A percentile compares a stretch with the other conserved stretches of the same genome.
These are phyloP conservation scores for Silurus glanis DNA, from an alignment of 2,113 vertebrate genomes.

Conservation along the genomic window DNA sequence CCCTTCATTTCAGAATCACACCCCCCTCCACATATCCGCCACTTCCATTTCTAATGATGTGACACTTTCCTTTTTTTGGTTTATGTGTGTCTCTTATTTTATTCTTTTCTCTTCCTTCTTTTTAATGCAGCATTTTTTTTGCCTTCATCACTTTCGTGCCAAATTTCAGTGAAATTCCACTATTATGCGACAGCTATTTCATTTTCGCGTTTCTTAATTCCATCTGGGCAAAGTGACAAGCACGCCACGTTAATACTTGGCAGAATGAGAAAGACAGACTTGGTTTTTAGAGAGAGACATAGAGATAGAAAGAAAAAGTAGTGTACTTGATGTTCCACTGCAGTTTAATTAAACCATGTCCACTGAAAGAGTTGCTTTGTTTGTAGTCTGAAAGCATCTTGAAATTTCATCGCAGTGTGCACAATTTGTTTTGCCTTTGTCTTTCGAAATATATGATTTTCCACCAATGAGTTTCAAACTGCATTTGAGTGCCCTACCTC, in stretches of 20 bases:
- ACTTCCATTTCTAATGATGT: slow-evolving; percentile 51
- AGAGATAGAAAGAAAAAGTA: background rate
- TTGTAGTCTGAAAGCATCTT: slow-evolving; percentile 22
- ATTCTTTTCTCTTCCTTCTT: slow-evolving; percentile 4
- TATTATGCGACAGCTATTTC: slow-evolving; percentile 45
- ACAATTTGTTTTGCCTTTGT: background rate
- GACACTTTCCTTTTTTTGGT: slow-evolving; percentile 40
- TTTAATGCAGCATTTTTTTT: slow-evolving; percentile 22
- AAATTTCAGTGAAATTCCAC: slow-evolving; percentile 40
- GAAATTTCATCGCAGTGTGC: slow-evolving; percentile 1
- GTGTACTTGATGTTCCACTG: slow-evolving; percentile 17
- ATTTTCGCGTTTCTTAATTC: slow-evolving; percentile 43
- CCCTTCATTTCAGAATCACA: slow-evolving; percentile 18
- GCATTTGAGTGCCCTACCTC: slow-evolving; percentile 4
- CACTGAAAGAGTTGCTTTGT: slow-evolving; percentile 25
- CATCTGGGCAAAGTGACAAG: slow-evolving; percentile 47
- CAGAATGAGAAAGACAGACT: slow-evolving; percentile 21
- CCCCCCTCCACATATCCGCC: slow-evolving; percentile 33
- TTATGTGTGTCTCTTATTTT: slow-evolving; percentile 20
- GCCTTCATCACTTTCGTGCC: slow-evolving; percentile 10
- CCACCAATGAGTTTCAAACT: background rate
- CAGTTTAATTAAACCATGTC: slow-evolving; percentile 24
- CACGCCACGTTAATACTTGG: slow-evolving; percentile 28
- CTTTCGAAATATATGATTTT: slow-evolving; percentile 1
- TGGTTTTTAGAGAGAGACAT: slow-evolving; percentile 14